Evolutionary conservation across 2,113 vertebrate genomes (phyloP).

Genomic region (Bucco capensis): DNA sequence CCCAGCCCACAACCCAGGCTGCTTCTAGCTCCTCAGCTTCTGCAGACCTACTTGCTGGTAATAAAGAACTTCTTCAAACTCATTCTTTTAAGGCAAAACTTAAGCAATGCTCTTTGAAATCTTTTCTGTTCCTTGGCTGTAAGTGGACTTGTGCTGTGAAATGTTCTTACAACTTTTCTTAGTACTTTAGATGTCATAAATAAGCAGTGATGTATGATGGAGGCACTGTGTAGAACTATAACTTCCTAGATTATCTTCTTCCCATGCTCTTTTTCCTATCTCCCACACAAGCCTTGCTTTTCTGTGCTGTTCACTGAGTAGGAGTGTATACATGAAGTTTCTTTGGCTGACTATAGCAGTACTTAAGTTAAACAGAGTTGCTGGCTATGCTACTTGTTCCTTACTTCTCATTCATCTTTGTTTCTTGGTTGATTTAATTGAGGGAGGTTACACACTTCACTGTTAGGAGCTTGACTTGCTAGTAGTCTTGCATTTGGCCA

Average conservation of each 20-base stretch:
- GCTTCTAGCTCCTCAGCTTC: constrained; percentile 82
- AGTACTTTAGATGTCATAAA: background rate
- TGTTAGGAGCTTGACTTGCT: background rate
- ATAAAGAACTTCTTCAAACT: constrained; percentile 44
- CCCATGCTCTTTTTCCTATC: background rate
- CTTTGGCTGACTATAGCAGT: background rate
- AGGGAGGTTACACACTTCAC: background rate
- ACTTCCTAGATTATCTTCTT: background rate
- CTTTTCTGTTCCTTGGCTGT: background rate
- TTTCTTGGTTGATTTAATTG: background rate
- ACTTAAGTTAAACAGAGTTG: background rate
- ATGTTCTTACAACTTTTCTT: background rate
- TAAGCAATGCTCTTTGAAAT: background rate
- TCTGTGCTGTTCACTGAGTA: background rate
- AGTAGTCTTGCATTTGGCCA: background rate
- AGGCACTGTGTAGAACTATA: background rate
- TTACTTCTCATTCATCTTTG: background rate
- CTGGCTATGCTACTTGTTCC: background rate
- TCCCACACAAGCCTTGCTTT: background rate
- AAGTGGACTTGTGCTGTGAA: background rate
- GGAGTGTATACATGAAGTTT: background rate
- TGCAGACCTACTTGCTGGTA: constrained; percentile 93
- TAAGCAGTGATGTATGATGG: background rate
- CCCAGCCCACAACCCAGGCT: constrained; percentile 79
- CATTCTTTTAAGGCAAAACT: background rate